Evolutionary conservation across 2,113 vertebrate genomes (phyloP), one percentile per base, ranked within the genome.

Genomic region (Ahaetulla prasina): DNA sequence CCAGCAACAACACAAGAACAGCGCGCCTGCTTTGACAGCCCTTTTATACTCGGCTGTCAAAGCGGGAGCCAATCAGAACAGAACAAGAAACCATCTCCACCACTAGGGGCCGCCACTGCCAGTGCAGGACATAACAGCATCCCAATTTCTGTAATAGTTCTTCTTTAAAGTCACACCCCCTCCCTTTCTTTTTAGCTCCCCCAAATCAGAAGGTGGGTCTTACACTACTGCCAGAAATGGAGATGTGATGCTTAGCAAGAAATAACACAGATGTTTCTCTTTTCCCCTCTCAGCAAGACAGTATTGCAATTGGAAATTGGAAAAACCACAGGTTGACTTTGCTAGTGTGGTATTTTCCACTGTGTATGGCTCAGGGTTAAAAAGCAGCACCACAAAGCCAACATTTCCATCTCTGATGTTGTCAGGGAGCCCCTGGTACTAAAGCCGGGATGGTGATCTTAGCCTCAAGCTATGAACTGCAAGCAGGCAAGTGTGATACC

Each of bases 221-320:
- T 95, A 89, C 95, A 94, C 94, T 93, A 96, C 96, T 90, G 93
- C 92, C 68, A 89, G 23, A 92, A 92, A 53, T 39, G 11, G 35
- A 88, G 60, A 88, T n/a, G 25, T 22, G 49, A 91, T 96, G 94
- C 96, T 96, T 52, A 94, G 92, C 60, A 93, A 97, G 96, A 96
- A 96, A 93, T 93, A 94, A 95, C 94, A 96, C 94, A 97, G 93
- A 93, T 92, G 92, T 96, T 96, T 96, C 60, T 93, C 8, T 95
- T 91, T 50, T 95, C 94, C 92, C 87, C 93, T 92, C 89, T 85
- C 84, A 95, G 96, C 94, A 95, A 96, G 93, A 93, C 2, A 96
- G 96, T 94, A 93, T 95, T 96, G 94, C 80, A 90, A 53, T 87
- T 94, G 92, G 88, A 94, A 95, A 95, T 80, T 94, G 85, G 39